phyloP scores from a whole-genome alignment of 2,888 invertebrate genomes.

The Eudemis profundana region DNA sequence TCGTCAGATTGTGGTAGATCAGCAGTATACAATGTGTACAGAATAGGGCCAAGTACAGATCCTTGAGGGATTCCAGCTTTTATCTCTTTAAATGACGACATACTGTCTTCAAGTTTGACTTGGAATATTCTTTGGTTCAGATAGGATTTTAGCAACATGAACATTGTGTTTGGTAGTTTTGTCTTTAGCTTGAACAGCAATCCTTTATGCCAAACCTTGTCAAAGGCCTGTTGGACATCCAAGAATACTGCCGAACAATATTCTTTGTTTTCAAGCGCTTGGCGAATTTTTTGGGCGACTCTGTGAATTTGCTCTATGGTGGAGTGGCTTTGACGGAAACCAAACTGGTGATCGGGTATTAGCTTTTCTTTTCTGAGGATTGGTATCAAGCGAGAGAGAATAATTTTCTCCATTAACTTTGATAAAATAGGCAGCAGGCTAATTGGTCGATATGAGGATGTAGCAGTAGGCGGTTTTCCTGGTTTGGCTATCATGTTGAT shows the following conservation, averaged over 20 bases:
- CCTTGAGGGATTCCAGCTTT: no score
- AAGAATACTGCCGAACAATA: slow-evolving; percentile 49
- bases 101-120: no score
- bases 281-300: not conserved
- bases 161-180: no score
- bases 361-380: slow-evolving; percentile 45
- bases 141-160: no score
- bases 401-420: slow-evolving; percentile 1
- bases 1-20: no score
- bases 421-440: slow-evolving; percentile 4
- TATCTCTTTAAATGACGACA: no score
- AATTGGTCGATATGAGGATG: slow-evolving; percentile 28
- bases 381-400: not conserved
- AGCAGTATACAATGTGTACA: no score
- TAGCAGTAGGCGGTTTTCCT: slow-evolving; percentile 45
- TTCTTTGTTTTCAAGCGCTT: slow-evolving; percentile 34
- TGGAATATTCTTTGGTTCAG: no score
- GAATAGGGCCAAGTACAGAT: no score
- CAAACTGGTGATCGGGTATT: not conserved
- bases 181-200: no score
- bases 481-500: slow-evolving; percentile 49
- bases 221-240: no score
- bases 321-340: not conserved
- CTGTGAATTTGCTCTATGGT: not conserved
- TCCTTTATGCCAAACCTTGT: no score